A percentile compares a stretch with the other conserved stretches of the same genome.
Evolutionary conservation across 2,113 vertebrate species (phyloP).

Genomic region (Entelurus aequoreus): DNA sequence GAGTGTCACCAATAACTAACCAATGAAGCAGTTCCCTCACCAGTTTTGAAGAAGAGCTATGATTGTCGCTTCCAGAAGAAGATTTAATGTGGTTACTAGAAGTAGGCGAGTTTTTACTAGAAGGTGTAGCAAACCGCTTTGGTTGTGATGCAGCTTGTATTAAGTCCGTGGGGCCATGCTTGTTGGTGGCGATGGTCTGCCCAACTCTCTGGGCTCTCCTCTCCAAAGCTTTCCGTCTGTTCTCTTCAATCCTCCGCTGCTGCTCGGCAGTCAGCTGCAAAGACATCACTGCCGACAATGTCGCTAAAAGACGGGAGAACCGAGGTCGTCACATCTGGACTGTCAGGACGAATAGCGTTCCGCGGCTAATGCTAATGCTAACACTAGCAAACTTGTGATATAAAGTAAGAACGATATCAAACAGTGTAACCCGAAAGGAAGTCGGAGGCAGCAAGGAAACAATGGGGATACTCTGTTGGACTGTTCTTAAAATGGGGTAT

Average conservation of each 20-base stretch:
- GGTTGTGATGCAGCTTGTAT: constrained; percentile 5
- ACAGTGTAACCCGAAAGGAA: neutral
- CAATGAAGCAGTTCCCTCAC: constrained; percentile 22
- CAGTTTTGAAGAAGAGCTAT: constrained; percentile 24
- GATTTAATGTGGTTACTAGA: neutral
- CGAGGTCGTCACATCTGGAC: neutral
- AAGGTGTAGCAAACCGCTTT: constrained; percentile 16
- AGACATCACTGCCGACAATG: constrained; percentile 69
- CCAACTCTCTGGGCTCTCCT: constrained; percentile 83
- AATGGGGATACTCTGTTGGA: neutral
- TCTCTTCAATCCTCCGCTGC: constrained; percentile 85
- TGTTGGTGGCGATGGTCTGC: constrained; percentile 22
- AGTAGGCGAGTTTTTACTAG: constrained; percentile 3
- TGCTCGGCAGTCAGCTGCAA: constrained; percentile 84
- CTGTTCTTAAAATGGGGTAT: neutral
- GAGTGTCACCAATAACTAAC: neutral
- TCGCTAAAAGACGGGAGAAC: neutral
- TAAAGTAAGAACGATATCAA: neutral
- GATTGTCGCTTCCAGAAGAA: constrained; percentile 1
- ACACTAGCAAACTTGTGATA: constrained; percentile 6
- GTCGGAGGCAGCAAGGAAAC: fast-evolving
- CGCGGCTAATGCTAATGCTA: constrained; percentile 30
- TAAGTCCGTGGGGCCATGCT: constrained; percentile 18
- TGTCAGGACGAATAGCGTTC: no score
- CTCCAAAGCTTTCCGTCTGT: constrained; percentile 83